phyloP scores from a whole-genome alignment of 2,113 vertebrate species.

The Xiphias gladius region DNA sequence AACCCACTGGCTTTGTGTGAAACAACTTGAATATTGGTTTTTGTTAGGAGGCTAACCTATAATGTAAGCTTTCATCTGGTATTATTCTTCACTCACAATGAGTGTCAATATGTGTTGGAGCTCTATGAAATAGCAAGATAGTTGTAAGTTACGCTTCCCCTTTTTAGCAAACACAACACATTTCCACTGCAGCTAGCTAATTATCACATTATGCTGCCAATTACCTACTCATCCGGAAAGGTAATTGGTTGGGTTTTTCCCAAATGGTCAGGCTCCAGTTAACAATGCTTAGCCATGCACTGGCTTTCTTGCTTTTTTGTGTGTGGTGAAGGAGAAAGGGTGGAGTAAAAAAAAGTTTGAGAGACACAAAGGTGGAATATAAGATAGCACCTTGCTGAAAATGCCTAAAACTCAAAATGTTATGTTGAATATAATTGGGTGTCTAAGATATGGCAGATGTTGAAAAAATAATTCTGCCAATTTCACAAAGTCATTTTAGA shows the following conservation, averaged over 20 bases:
- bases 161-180: not conserved
- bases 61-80: not conserved
- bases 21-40: not conserved
- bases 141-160: not conserved
- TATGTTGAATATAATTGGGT: not conserved
- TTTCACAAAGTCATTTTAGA: too few species aligned
- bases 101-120: not conserved
- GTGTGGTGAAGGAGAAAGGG: not conserved
- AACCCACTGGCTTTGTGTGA: not conserved
- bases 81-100: not conserved
- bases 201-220: constrained; percentile 26
- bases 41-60: not conserved
- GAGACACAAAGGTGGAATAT: not conserved
- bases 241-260: constrained; percentile 26
- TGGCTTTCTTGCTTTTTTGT: not conserved
- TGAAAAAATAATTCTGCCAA: not conserved
- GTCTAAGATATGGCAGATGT: not conserved
- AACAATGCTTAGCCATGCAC: constrained; percentile 4
- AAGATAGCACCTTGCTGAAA: not conserved
- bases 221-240: constrained; percentile 37
- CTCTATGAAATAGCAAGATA: not conserved
- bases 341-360: not conserved
- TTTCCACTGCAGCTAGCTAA: constrained; percentile 8
- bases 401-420: not conserved
- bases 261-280: constrained; percentile 9